Evolutionary conservation across 2,797 vertebrate species (phyloP), one percentile per base, ranked within the genome.

Genomic region (Pangasius macronema): DNA sequence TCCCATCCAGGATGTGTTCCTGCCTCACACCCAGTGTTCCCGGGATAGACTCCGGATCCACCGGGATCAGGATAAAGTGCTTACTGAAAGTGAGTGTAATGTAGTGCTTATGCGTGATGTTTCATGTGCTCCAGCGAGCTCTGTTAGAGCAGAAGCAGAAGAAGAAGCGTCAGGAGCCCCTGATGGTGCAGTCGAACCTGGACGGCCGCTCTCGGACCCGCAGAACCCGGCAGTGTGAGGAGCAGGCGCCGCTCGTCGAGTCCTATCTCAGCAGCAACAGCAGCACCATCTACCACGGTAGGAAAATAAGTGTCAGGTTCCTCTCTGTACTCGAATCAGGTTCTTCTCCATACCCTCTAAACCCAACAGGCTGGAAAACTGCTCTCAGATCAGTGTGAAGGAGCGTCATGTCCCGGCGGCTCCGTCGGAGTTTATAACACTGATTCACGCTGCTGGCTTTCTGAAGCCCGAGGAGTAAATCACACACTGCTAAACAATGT

Each of bases 81-180:
- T 30, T 4, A 20, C 33, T 20, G 33, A 72, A 36, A 20, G 61
- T 49, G 65, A 51, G 46, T 6, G 65, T 57, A 55, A 57, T 33
- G 76, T 16, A n/a, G 46, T 83, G 65, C 20, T 22, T 49, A n/a
- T 73, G 18, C 72, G 5, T 30, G n/a, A n/a, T 24, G 7, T 63
- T 3, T 85, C 3, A 5, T 89, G 87, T 91, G 65, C 87, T 80
- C 57, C 93, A 99, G 99, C 94, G 98, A 92, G 98, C 97, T 5
- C 93, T 99, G 80, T 94, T 99, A 59, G 98, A 99, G 87, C 99
- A 99, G 96, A 99, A 99, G 93, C 98, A 99, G 95, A 99, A 97
- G 82, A 99, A 99, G 94, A 99, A 99, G 89, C 96, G 98, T 24
- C 98, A 99, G 94, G 99, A 99, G 93, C 97, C 98, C 0, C 94